Conservation (phyloP, 2,113 vertebrate genomes). For the Chloropsis cyanopogon region DNA sequence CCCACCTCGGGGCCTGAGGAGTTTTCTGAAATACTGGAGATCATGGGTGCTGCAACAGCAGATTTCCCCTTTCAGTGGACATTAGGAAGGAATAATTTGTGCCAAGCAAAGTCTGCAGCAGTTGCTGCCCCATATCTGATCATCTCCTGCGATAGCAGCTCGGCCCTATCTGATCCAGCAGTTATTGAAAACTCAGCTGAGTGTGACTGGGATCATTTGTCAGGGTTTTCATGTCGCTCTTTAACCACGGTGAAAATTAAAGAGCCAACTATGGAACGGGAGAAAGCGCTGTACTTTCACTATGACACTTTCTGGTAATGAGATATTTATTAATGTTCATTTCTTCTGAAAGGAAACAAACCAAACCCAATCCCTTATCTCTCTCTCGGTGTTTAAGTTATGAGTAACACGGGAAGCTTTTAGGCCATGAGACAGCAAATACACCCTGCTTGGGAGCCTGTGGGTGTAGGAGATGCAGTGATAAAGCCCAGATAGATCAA, state of each 20-base stretch:
- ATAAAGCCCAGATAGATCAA: conserved; percentile 60
- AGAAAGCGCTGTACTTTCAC: conserved; percentile 61
- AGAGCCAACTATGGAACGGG: conserved; percentile 9
- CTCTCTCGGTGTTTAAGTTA: conserved; percentile 46
- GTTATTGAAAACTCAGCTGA: conserved; percentile 54
- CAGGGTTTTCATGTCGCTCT: conserved; percentile 19
- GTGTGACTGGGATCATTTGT: conserved; percentile 17
- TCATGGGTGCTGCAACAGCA: not conserved
- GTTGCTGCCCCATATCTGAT: not conserved
- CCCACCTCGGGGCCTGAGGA: not conserved
- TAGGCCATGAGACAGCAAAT: conserved; percentile 67
- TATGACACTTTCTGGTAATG: conserved; percentile 57
- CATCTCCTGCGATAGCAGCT: not conserved
- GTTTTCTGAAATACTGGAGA: not conserved
- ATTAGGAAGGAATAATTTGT: not conserved
- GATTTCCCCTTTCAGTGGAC: not conserved
- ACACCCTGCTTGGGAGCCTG: conserved; percentile 29
- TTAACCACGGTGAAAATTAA: conserved; percentile 17
- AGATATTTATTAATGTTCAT: conserved; percentile 62
- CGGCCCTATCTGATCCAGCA: conserved; percentile 23
- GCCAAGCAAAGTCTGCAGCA: not conserved
- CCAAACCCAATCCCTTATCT: conserved; percentile 55
- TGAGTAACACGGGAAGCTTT: conserved; percentile 66
- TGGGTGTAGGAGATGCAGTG: conserved; percentile 35
- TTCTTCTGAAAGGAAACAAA: conserved; percentile 64